A percentile compares a stretch with the other conserved stretches of the same genome.
Evolutionary conservation across 2,888 invertebrate genomes (phyloP).

Genomic region (Drosophila gaucha): DNA sequence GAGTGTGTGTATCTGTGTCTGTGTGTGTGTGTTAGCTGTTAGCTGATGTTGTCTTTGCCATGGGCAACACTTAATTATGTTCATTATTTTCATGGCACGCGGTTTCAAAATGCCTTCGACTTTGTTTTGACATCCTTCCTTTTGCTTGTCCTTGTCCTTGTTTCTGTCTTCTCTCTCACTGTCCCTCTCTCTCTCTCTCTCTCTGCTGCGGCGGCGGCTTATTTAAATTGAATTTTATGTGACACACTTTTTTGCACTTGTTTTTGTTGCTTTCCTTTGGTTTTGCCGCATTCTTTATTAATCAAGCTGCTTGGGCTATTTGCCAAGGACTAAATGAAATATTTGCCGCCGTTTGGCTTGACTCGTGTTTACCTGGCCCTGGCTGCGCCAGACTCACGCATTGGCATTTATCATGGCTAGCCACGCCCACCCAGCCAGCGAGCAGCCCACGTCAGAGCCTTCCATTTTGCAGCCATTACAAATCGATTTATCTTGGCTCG

Average conservation of each 20-base stretch:
- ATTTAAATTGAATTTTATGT: conserved; percentile 76
- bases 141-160: conserved; percentile 5
- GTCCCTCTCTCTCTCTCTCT: not conserved
- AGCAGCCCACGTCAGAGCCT: not conserved
- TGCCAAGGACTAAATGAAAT: conserved; percentile 39
- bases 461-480: conserved; percentile 72
- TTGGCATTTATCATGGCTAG: conserved; percentile 61
- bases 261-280: not conserved
- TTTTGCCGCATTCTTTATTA: conserved; percentile 51
- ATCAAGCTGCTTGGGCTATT: conserved; percentile 51
- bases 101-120: conserved; percentile 54
- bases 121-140: conserved; percentile 49
- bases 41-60: conserved; percentile 62
- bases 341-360: conserved; percentile 21
- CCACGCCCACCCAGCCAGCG: conserved; percentile 16
- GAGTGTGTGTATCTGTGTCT: not conserved
- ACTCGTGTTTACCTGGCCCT: conserved; percentile 51
- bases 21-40: not conserved
- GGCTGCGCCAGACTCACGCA: not conserved
- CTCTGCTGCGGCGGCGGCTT: conserved; percentile 44
- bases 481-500: conserved; percentile 81
- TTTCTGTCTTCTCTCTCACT: too few species aligned
- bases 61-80: conserved; percentile 80
- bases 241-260: conserved; percentile 38
- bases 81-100: conserved; percentile 78